Percentiles rank a stretch among this genome's conserved stretches.
Evolutionary conservation across 2,888 invertebrate genomes (phyloP).

Genomic region (Plagodis dolabraria): DNA sequence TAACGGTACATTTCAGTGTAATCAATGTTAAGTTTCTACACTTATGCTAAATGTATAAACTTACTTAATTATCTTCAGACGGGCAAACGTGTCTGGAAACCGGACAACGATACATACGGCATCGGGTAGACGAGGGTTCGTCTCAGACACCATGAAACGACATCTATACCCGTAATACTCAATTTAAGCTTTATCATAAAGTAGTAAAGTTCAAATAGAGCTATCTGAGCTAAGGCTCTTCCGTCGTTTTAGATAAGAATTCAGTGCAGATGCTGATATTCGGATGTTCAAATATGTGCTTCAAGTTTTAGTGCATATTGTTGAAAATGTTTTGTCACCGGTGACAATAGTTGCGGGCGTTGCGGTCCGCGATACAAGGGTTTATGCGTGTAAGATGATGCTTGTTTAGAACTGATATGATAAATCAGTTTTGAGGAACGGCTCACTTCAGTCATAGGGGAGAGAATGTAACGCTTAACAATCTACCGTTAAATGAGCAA

Average conservation of each 20-base stretch:
- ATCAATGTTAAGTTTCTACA: slow-evolving; percentile 37
- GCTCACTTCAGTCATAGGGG: slow-evolving; percentile 75
- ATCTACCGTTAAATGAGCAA: slow-evolving; percentile 74
- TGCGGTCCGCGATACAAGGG: slow-evolving; percentile 70
- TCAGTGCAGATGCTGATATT: slow-evolving; percentile 58
- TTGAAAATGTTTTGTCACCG: slow-evolving; percentile 69
- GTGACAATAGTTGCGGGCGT: slow-evolving; percentile 49
- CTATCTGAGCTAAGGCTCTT: slow-evolving; percentile 36
- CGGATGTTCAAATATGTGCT: slow-evolving; percentile 73
- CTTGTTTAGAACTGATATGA: slow-evolving; percentile 83
- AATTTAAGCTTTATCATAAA: slow-evolving; percentile 45
- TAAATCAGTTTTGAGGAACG: slow-evolving; percentile 82
- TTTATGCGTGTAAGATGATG: slow-evolving; percentile 84
- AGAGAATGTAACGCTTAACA: slow-evolving; percentile 61
- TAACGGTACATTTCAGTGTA: neutral
- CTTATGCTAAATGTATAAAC: slow-evolving; percentile 59
- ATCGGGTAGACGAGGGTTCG: slow-evolving; percentile 66
- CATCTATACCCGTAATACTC: slow-evolving; percentile 30
- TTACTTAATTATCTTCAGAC: slow-evolving; percentile 76
- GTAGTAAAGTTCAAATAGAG: slow-evolving; percentile 45
- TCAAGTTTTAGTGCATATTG: slow-evolving; percentile 72
- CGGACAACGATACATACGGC: slow-evolving; percentile 77
- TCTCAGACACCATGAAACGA: slow-evolving; percentile 59
- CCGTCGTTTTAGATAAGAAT: slow-evolving; percentile 47
- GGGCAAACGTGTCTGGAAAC: slow-evolving; percentile 74